Evolutionary conservation across 1,140 invertebrate genomes (phyloP), one percentile per base, ranked within the genome.

Genomic region (Drosophila dunni): DNA sequence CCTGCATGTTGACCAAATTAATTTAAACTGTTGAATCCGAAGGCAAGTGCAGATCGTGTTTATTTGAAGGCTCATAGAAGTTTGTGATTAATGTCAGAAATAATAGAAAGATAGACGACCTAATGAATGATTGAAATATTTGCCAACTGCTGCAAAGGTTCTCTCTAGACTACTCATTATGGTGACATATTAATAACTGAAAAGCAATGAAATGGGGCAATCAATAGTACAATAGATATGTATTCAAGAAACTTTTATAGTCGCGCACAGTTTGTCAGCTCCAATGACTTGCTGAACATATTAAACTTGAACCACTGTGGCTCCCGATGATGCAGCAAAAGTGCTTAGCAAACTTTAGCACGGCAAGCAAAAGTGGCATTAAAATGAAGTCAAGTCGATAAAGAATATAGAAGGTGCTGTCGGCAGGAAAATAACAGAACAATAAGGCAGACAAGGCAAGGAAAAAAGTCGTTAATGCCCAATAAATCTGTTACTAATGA

Each of bases 401-500:
- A 48, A 48, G 20, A 38, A 50, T 6, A 34, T 38, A 7, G 58
- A 10, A 48, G 45, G 42, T 29, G 50, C 56, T 51, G 61, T n/a
- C 36, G 51, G 74, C 38, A 53, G 10, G 44, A 33, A 34, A 48
- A 20, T 33, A 60, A 63, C 17, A 48, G 6, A 29, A 29, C 24
- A 29, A 29, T 4, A 29, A 29, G 5, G 24, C 3, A 29, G 24
- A 13, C 8, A 40, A 20, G 17, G 11, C 9, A 11, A 11, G 10
- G 8, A 38, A 29, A 73, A 51, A 20, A 58, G 56, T 42, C 61
- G 46, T 70, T 88, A 89, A 83, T 74, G 50, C 66, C 65, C 73
- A 75, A 78, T 86, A 86, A 86, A 86, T 86, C 82, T 88, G 83
- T 80, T 83, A 78, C 79, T 86, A 86, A 86, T 89, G 84, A 86